Conservation (phyloP, 2,888 invertebrate species). For the Rotaria macrura region DNA sequence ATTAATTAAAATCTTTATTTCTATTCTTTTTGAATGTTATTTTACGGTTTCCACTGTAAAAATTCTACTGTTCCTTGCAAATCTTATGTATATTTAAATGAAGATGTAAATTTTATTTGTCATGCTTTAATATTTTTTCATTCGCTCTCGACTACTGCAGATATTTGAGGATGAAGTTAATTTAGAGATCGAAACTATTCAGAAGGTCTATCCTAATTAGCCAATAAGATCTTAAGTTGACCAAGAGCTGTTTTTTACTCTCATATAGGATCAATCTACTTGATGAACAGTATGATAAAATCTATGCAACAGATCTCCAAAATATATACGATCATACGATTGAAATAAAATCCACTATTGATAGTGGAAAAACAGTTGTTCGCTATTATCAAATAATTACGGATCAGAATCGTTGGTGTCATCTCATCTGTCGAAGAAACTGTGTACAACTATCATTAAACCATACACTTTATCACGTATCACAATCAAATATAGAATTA, state of each 20-base stretch:
- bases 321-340: not conserved
- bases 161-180: too few species aligned
- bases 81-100: too few species aligned
- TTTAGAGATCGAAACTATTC: too few species aligned
- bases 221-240: too few species aligned
- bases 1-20: too few species aligned
- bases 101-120: too few species aligned
- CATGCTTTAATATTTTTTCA: too few species aligned
- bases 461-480: not conserved
- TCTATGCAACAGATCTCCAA: not conserved
- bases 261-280: not conserved
- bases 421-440: not conserved
- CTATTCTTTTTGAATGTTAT: too few species aligned
- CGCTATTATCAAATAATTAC: not conserved
- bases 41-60: too few species aligned
- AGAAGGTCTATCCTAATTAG: too few species aligned
- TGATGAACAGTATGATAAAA: not conserved
- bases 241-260: not conserved
- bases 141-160: too few species aligned
- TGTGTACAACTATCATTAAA: slow-evolving; percentile 6
- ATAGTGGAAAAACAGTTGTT: not conserved
- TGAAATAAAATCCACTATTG: not conserved
- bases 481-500: not conserved
- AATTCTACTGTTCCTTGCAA: too few species aligned
- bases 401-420: not conserved